A percentile compares a stretch with the other conserved stretches of the same genome.
Conservation (phyloP, 1,140 invertebrate genomes). For the Kradibia gibbosae region DNA sequence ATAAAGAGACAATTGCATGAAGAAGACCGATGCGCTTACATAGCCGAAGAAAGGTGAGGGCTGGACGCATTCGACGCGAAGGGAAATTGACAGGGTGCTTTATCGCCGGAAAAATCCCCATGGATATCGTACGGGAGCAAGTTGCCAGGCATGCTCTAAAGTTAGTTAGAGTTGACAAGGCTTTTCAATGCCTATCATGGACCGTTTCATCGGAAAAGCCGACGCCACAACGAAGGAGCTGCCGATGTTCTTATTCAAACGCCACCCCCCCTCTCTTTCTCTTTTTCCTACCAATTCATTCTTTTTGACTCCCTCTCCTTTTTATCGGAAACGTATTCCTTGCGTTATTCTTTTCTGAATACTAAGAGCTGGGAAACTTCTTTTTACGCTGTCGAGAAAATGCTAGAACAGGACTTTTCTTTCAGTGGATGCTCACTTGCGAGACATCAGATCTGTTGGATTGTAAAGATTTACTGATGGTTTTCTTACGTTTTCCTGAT, state of each 20-base stretch:
- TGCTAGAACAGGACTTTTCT: neutral
- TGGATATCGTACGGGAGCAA: slow-evolving; percentile 7
- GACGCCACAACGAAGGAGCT: slow-evolving; percentile 5
- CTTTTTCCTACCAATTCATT: neutral
- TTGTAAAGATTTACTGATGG: neutral
- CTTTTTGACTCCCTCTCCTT: neutral
- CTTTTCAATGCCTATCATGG: slow-evolving; percentile 49
- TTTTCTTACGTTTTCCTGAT: neutral
- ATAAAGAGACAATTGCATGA: neutral
- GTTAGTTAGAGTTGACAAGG: slow-evolving; percentile 47
- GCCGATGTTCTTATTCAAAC: slow-evolving; percentile 8
- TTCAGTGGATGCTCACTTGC: neutral
- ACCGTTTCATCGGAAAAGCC: slow-evolving; percentile 39
- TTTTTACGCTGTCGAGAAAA: neutral
- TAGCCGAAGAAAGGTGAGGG: slow-evolving; percentile 44
- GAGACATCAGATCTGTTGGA: neutral
- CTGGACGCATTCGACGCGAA: slow-evolving; percentile 53
- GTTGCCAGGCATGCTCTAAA: slow-evolving; percentile 6
- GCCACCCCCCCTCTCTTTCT: neutral
- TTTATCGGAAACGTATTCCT: neutral
- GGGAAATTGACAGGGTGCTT: slow-evolving; percentile 61
- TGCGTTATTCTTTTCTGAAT: neutral
- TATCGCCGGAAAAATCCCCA: slow-evolving; percentile 56
- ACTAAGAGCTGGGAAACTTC: neutral
- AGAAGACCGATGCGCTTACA: neutral